These are phyloP conservation scores for Drosophila stalkeri DNA, from an alignment of 2,888 invertebrate species.

Conservation along the genomic window DNA sequence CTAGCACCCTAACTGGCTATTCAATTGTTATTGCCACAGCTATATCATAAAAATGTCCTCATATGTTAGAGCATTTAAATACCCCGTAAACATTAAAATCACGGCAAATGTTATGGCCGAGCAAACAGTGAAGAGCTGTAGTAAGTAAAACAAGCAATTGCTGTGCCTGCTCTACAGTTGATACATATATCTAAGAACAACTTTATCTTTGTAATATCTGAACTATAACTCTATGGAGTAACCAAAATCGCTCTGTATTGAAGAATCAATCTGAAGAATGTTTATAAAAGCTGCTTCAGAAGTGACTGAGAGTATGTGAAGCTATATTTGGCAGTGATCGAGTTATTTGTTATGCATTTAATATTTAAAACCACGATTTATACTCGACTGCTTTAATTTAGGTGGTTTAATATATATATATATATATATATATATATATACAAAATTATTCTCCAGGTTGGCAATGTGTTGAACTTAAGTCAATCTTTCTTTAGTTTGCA, in stretches of 20 bases:
- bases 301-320: too few species aligned
- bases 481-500: too few species aligned
- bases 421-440: too few species aligned
- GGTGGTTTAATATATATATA: too few species aligned
- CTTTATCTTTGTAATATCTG: background rate
- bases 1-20: constrained; percentile 11
- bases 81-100: constrained; percentile 16
- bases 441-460: too few species aligned
- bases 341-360: background rate
- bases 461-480: too few species aligned
- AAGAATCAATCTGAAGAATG: too few species aligned
- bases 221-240: background rate
- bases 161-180: background rate
- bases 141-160: background rate
- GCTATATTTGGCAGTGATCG: too few species aligned
- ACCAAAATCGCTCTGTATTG: too few species aligned
- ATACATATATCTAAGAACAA: background rate
- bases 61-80: background rate
- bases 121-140: background rate
- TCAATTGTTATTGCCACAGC: constrained; percentile 25
- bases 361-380: too few species aligned
- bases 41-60: constrained; percentile 9
- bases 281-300: too few species aligned
- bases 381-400: too few species aligned
- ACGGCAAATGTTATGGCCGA: background rate